Base-by-base conservation (phyloP, 1,140 invertebrate genomes). In the Aphaenogaster floridana region DNA sequence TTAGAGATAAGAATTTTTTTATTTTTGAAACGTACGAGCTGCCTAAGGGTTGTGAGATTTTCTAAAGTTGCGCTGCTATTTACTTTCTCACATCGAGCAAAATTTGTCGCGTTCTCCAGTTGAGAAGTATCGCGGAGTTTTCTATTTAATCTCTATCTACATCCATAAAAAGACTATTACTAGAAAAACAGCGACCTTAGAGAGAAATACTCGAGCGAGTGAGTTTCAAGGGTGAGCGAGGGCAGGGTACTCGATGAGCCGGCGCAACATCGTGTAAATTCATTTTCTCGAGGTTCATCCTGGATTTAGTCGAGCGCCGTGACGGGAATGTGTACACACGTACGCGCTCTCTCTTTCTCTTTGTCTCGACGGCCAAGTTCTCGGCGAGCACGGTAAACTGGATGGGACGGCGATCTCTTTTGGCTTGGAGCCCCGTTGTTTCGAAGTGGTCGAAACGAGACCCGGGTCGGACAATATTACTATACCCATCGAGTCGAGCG, bases 391-490 rank as follows among this genome's bases (percentile, higher is more conserved):
- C 68, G 86, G 63, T 63, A 86, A 21, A 59, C 72, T 48, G 81
- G 59, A 80, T 81, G 36, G 88, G 88, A 79, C 86, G 36, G 76
- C 52, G 83, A 69, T 84, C 89, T 54, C 69, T 91, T 90, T 89
- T 90, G 87, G 90, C 89, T 59, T 36, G 50, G 64, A 84, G 83
- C 78, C 21, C 72, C 54, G 86, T 88, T 91, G 89, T 90, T 88
- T 90, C 77, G 66, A 84, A 72, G 74, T 86, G 89, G 89, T 90
- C 90, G 89, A 86, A 90, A 88, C 66, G 86, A 54, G 87, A 86
- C 71, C 71, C 28, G 52, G 17, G 71, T 88, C 83, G 78, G 90
- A 91, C 90, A 90, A 88, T 91, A 91, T 91, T 91, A 91, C 90
- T 88, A 83, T 88, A 83, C 54, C 76, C 86, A 90, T 91, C 52